phyloP scores from a whole-genome alignment of 2,113 vertebrate species.

The Oryzias celebensis region DNA sequence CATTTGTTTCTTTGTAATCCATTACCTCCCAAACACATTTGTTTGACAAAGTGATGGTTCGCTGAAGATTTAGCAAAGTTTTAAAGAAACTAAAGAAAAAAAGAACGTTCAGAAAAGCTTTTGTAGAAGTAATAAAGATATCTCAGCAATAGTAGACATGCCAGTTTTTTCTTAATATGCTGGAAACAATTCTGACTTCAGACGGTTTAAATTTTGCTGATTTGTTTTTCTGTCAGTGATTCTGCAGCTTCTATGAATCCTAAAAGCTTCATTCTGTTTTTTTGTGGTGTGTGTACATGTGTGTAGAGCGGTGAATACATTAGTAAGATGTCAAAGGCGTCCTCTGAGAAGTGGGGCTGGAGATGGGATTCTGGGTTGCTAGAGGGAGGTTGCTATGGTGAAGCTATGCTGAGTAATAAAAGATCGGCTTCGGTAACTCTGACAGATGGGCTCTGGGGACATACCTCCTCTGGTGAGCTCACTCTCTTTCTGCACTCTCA shows the following conservation, averaged over 20 bases:
- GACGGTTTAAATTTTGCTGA: neutral
- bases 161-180: neutral
- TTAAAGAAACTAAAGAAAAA: too few relatives aligned
- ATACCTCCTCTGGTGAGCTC: constrained; percentile 41
- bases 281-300: constrained; percentile 17
- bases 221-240: neutral
- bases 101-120: too few relatives aligned
- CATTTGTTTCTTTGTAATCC: too few relatives aligned
- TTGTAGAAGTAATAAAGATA: too few relatives aligned
- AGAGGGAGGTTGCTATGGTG: constrained; percentile 64
- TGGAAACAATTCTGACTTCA: neutral
- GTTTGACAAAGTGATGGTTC: too few relatives aligned
- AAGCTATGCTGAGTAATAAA: constrained; percentile 72
- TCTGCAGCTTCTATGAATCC: neutral
- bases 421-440: constrained; percentile 56
- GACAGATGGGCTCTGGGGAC: constrained; percentile 59
- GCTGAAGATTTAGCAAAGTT: too few relatives aligned
- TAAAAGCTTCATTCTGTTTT: constrained; percentile 19
- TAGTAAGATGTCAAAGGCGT: constrained; percentile 64
- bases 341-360: constrained; percentile 56
- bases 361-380: constrained; percentile 65
- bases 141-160: too few relatives aligned
- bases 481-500: constrained; percentile 9
- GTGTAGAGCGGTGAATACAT: constrained; percentile 51
- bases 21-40: too few relatives aligned